Base-by-base conservation (phyloP, 1,140 invertebrate genomes). In the Drosophila malerkotliana region DNA sequence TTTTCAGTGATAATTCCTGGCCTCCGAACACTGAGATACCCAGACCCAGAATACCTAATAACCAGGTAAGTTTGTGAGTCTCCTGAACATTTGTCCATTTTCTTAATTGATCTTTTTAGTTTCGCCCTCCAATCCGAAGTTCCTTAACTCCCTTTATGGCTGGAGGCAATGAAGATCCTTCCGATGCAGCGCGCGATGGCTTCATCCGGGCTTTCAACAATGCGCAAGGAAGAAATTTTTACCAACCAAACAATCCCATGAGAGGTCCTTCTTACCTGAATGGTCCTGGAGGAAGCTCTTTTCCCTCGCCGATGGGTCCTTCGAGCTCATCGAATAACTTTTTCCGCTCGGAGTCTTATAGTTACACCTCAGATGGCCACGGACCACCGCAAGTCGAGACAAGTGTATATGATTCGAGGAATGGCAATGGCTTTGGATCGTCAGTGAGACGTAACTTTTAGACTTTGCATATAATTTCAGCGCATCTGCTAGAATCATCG, bases 271-370 rank as follows among this genome's bases (percentile, higher is more conserved):
- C 12, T n/a, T 37, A n/a, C 34, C 7, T 12, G 4, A 28, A 47
- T 34, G 14, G 14, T 6, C 3, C 10, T 2, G 15, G 41, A 44
- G 41, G 6, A 18, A 18, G 41, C 14, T 9, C 8, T 15, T 2
- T 10, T 28, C 34, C 24, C 14, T n/a, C 9, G 30, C 0, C 1
- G n/a, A 28, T 18, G 28, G 37, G 41, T 44, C 41, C 41, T 44
- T 44, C 8, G 14, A 44, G 53, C 9, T 57, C 68, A 3, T 63
- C 61, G 4, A 72, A 49, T 21, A 81, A 78, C 32, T 85, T 72
- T 14, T 49, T 52, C 21, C 82, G 82, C 6, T 62, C 74, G 1
- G 78, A 87, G 15, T 82, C 83, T 0, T 85, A 72, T 21, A 87
- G 82, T 30, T 78, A 28, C 34, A 39, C 1, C 9, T 87, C 82